Evolutionary conservation across 2,797 vertebrate genomes (phyloP).

Genomic region (Anniella stebbinsi): DNA sequence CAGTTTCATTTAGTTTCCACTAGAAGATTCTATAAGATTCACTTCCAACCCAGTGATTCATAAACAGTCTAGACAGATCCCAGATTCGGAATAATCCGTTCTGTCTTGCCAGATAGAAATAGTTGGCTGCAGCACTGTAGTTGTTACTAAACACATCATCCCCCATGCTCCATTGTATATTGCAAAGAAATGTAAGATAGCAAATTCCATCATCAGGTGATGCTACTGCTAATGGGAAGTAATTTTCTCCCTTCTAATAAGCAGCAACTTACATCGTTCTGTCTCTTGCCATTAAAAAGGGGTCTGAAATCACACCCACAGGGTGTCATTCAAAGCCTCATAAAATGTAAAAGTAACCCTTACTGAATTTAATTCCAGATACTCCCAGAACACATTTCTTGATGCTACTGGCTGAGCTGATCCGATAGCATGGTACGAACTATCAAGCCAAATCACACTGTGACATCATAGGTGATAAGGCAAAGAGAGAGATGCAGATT

Average conservation of each 20-base stretch:
- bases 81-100: neutral
- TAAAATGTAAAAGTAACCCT: neutral
- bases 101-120: neutral
- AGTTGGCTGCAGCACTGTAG: neutral
- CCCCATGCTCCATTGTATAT: neutral
- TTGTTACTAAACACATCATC: neutral
- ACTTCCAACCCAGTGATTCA: neutral
- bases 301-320: neutral
- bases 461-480: neutral
- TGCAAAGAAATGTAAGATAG: neutral
- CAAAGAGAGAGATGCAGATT: neutral
- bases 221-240: neutral
- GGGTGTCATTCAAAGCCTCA: neutral
- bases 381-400: neutral
- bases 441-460: neutral
- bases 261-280: neutral
- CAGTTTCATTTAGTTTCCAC: neutral
- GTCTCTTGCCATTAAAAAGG: neutral
- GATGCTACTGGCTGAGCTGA: neutral
- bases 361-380: neutral
- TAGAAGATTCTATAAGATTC: neutral
- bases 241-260: neutral
- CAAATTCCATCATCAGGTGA: neutral
- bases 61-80: neutral
- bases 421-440: neutral